These are phyloP conservation scores for Eulemur macaco DNA, from an alignment of 2,113 vertebrate species.

Conservation along the genomic window DNA sequence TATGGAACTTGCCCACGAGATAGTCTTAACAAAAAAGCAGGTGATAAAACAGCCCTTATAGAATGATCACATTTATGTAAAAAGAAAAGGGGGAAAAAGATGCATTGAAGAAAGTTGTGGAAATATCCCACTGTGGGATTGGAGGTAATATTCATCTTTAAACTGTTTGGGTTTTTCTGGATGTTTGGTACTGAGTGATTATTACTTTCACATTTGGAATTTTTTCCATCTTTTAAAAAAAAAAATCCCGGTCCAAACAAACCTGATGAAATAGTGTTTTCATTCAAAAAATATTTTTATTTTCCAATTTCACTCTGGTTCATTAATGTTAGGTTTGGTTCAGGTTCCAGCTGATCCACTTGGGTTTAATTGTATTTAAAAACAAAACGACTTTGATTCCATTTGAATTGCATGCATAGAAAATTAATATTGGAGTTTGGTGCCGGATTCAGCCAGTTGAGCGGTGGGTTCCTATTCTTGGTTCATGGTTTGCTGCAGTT, in stretches of 20 bases:
- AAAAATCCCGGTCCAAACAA: conserved; percentile 25
- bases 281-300: conserved; percentile 57
- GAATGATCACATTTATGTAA: conserved; percentile 9
- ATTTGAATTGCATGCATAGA: conserved; percentile 54
- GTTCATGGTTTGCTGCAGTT: neutral
- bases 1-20: neutral
- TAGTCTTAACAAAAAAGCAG: neutral
- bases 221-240: conserved; percentile 53
- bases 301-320: conserved; percentile 61
- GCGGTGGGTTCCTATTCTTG: conserved; percentile 1
- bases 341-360: conserved; percentile 41
- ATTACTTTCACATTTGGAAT: conserved; percentile 53
- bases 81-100: neutral
- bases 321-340: conserved; percentile 68
- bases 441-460: neutral
- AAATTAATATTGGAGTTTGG: conserved; percentile 45
- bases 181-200: conserved; percentile 46
- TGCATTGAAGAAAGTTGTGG: neutral
- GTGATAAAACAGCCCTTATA: neutral
- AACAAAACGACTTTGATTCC: conserved; percentile 56
- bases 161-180: conserved; percentile 27
- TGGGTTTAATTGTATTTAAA: conserved; percentile 60
- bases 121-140: neutral
- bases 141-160: neutral
- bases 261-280: conserved; percentile 57